phyloP scores from a whole-genome alignment of 35 echinoderm and acorn worm species.

The Amphiura filiformis region DNA sequence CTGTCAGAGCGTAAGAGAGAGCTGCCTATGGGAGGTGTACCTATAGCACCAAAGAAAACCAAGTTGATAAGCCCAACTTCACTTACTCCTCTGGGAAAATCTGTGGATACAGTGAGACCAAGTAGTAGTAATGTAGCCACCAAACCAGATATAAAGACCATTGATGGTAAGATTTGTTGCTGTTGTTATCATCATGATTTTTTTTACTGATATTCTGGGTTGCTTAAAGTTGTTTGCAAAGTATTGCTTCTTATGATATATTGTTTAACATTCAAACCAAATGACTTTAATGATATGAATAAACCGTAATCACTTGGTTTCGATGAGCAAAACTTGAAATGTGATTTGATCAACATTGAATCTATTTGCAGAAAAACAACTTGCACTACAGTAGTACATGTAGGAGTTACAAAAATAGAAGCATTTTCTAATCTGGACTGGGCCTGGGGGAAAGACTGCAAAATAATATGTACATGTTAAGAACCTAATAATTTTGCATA shows the following conservation, averaged over 20 bases:
- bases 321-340: no score
- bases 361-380: no score
- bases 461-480: no score
- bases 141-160: slow-evolving; percentile 66
- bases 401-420: no score
- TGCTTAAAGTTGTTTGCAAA: not conserved
- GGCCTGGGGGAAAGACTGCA: no score
- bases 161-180: slow-evolving; percentile 60
- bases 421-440: no score
- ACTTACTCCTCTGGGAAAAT: slow-evolving; percentile 42
- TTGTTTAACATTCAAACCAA: no score
- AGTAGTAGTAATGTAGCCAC: slow-evolving; percentile 18
- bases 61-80: slow-evolving; percentile 25
- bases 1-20: slow-evolving; percentile 44
- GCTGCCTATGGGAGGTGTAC: slow-evolving; percentile 11
- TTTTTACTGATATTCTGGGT: not conserved
- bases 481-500: no score
- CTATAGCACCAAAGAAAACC: slow-evolving; percentile 30
- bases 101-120: not conserved
- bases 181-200: not conserved
- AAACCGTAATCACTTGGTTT: no score
- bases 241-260: not conserved
- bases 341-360: no score
- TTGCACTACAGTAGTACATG: no score
- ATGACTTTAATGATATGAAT: no score